These are phyloP conservation scores for Tetramorium alpestre DNA, from an alignment of 1,140 invertebrate species.

Conservation along the genomic window DNA sequence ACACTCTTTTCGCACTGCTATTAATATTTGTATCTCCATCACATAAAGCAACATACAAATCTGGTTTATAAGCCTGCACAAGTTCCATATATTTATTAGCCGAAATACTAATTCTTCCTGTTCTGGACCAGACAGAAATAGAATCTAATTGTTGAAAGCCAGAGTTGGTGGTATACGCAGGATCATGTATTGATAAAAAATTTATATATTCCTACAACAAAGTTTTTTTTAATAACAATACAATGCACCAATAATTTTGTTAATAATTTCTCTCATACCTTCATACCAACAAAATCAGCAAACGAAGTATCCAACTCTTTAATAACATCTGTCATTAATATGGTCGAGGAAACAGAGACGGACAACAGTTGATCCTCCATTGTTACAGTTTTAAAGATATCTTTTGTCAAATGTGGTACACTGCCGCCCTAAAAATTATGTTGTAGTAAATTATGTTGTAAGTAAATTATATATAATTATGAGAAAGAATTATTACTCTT, in stretches of 20 bases:
- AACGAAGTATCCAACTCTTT: constrained; percentile 85
- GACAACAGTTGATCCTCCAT: constrained; percentile 86
- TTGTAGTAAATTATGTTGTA: background rate
- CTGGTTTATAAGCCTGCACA: constrained; percentile 91
- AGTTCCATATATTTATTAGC: constrained; percentile 90
- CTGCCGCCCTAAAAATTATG: constrained; percentile 86
- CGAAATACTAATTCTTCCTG: constrained; percentile 89
- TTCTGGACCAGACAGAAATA: constrained; percentile 90
- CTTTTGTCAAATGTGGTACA: constrained; percentile 88
- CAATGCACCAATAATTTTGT: background rate
- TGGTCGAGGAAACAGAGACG: constrained; percentile 87
- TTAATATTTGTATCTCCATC: constrained; percentile 92
- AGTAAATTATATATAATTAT: constrained; percentile 18
- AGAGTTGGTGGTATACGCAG: constrained; percentile 86
- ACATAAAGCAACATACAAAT: constrained; percentile 92
- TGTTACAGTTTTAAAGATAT: constrained; percentile 88
- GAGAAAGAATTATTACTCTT: constrained; percentile 1
- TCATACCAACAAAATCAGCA: constrained; percentile 87
- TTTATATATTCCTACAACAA: constrained; percentile 86
- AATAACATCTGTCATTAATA: constrained; percentile 86
- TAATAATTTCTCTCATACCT: constrained; percentile 79
- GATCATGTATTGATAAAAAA: constrained; percentile 89
- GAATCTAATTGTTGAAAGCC: constrained; percentile 90
- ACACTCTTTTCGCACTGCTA: constrained; percentile 89
- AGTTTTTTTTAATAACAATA: constrained; percentile 44